Evolutionary conservation across 2,888 invertebrate genomes (phyloP), one percentile per base, ranked within the genome.

Genomic region (Ophonus ardosiacus): DNA sequence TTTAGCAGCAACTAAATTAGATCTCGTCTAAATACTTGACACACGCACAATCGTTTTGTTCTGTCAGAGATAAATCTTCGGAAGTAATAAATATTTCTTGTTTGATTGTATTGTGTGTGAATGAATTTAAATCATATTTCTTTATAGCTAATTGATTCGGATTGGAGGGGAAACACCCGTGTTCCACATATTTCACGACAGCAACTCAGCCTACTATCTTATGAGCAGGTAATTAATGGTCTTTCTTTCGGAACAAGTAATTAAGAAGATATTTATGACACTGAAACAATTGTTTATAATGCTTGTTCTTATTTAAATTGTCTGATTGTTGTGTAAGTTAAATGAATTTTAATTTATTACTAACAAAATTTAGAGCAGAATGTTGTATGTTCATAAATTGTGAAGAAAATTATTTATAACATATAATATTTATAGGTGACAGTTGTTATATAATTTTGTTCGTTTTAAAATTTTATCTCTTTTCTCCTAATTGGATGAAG

Each of bases 251-350:
- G 21, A 7, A 74, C 74, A 74, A 18, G 74, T 51, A 74, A 74
- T 74, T 74, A 74, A 74, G 51, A 51, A 74, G 13, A 74, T 74
- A 74, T 74, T 74, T 74, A 74, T 74, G 74, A 51, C 18, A 21
- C 21, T 17, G 21, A 17, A 74, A 74, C 74, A 74, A 74, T 74
- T 51, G 74, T 74, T 74, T 74, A 74, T 74, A 74, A 74, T 21
- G 17, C 74, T 17, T 74, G 74, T 74, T 74, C 74, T 74, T 74
- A 74, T 74, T 74, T 74, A 74, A 74, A 74, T 74, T 51, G 56
- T 56, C 18, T 18, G 43, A 43, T 74, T 51, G 74, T 43, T 74
- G 21, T 51, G 74, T 51, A 74, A 51, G 18, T 51, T 63, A 13
- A 71, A 71, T 51, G 74, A 51, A 43, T 74, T 74, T 40, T 74